phyloP scores from a whole-genome alignment of 1,140 invertebrate genomes.

The Apis mellifera region DNA sequence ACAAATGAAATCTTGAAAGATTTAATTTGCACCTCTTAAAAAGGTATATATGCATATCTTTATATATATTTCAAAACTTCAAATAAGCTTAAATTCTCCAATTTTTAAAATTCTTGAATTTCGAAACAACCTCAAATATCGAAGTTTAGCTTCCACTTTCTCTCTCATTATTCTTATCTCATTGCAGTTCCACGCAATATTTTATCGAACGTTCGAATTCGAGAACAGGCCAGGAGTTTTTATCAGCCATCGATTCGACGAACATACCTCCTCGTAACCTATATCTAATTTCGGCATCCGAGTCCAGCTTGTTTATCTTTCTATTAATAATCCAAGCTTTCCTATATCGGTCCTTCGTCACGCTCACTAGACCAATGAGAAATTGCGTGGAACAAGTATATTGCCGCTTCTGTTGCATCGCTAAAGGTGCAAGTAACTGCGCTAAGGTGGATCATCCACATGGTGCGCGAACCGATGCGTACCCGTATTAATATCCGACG shows the following conservation, averaged over 20 bases:
- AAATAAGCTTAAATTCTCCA: too few relatives aligned
- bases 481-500: constrained; percentile 20
- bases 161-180: too few relatives aligned
- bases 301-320: constrained; percentile 43
- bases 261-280: constrained; percentile 12
- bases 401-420: neutral
- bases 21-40: too few relatives aligned
- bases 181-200: neutral
- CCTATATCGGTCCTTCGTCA: constrained; percentile 38
- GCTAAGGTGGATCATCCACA: constrained; percentile 9
- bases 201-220: neutral
- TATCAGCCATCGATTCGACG: neutral
- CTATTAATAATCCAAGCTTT: constrained; percentile 38
- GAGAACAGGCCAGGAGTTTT: constrained; percentile 3
- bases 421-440: constrained; percentile 7
- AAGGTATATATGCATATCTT: too few relatives aligned
- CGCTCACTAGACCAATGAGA: constrained; percentile 35
- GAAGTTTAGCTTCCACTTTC: neutral
- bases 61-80: too few relatives aligned
- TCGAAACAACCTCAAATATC: too few relatives aligned
- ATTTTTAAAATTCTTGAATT: too few relatives aligned
- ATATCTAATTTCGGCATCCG: constrained; percentile 35
- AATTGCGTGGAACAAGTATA: constrained; percentile 33
- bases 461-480: neutral
- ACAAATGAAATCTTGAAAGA: too few relatives aligned